Evolutionary conservation across 2,888 invertebrate species (phyloP).

Genomic region (Trichacis sp.): DNA sequence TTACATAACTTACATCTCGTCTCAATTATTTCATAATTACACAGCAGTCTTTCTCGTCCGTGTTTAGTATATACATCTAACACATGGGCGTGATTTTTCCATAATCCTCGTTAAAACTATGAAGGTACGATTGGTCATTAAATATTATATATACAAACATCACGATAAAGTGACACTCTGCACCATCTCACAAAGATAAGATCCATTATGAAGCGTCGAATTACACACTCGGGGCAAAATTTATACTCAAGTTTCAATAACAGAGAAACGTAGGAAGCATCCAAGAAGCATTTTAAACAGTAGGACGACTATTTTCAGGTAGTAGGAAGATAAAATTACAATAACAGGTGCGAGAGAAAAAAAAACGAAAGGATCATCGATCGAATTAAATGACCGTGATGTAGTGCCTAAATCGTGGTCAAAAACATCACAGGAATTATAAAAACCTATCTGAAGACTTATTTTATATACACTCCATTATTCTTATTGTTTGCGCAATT

Average conservation of each 20-base stretch:
- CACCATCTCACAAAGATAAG: constrained; percentile 27
- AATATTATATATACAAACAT: constrained; percentile 23
- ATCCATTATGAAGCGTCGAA: constrained; percentile 15
- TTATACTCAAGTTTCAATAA: constrained; percentile 8
- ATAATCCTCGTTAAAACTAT: constrained; percentile 18
- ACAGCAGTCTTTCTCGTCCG: constrained; percentile 16
- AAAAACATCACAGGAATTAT: too few species aligned
- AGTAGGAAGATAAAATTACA: not conserved
- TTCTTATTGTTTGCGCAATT: too few species aligned
- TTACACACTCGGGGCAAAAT: constrained; percentile 19
- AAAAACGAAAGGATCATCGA: too few species aligned
- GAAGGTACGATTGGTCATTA: constrained; percentile 10
- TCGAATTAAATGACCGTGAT: too few species aligned
- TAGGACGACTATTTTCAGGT: constrained; percentile 5
- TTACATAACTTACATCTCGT: constrained; percentile 38
- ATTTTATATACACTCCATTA: too few species aligned
- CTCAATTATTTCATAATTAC: constrained; percentile 28
- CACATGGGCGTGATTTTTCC: constrained; percentile 13
- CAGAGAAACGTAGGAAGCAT: constrained; percentile 30
- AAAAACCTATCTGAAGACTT: too few species aligned
- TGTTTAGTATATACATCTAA: constrained; percentile 24
- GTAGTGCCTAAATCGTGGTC: too few species aligned
- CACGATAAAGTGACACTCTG: constrained; percentile 17
- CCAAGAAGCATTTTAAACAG: constrained; percentile 16
- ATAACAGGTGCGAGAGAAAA: too few species aligned